Evolutionary conservation across 2,888 invertebrate genomes (phyloP).

Genomic region (Microplitis deprimator): DNA sequence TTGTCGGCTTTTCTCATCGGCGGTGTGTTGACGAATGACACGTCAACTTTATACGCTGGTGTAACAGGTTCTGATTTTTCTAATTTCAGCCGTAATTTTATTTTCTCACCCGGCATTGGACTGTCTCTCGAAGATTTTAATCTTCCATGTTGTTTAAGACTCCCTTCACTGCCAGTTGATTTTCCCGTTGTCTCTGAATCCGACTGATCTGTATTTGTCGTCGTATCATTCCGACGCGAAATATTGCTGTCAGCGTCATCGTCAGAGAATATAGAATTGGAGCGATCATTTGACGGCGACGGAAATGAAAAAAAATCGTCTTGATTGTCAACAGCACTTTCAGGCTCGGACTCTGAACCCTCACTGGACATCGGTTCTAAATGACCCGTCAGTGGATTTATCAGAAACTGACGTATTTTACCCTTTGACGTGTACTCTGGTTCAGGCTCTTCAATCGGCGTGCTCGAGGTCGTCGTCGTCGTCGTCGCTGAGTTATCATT

Average conservation of each 20-base stretch:
- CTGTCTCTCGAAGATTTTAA: constrained; percentile 67
- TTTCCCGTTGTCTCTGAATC: constrained; percentile 75
- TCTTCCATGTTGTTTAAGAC: constrained; percentile 70
- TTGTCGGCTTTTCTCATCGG: constrained; percentile 71
- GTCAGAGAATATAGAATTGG: constrained; percentile 75
- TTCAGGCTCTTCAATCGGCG: constrained; percentile 64
- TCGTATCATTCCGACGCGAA: constrained; percentile 73
- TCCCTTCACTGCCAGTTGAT: constrained; percentile 76
- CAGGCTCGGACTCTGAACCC: constrained; percentile 76
- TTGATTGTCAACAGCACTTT: constrained; percentile 68
- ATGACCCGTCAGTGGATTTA: constrained; percentile 91
- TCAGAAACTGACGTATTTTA: constrained; percentile 85
- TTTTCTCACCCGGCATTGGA: constrained; percentile 78
- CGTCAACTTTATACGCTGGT: constrained; percentile 86
- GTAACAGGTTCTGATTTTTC: constrained; percentile 87
- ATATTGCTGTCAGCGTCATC: constrained; percentile 76
- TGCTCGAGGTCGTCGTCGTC: background rate
- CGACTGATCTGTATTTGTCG: constrained; percentile 73
- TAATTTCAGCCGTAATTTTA: constrained; percentile 85
- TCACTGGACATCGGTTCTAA: constrained; percentile 85
- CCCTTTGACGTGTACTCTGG: constrained; percentile 75
- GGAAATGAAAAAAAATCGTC: constrained; percentile 73
- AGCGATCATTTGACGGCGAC: constrained; percentile 72
- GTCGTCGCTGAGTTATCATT: constrained; percentile 23
- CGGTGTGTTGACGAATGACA: constrained; percentile 79